Conservation (phyloP, 2,888 invertebrate species). For the Epinotia nisella region DNA sequence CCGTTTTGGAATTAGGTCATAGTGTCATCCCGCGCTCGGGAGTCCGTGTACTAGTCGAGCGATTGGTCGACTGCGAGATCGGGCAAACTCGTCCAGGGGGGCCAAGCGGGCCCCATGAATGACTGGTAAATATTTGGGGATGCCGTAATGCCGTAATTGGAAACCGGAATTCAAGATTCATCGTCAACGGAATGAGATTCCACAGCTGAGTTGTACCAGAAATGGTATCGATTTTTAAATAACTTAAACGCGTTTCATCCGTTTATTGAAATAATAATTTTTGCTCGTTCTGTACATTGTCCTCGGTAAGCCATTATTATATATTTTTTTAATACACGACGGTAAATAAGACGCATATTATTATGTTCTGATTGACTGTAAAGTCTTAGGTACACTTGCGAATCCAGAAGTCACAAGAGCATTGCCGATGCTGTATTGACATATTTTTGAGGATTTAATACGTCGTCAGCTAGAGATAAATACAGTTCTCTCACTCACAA, state of each 20-base stretch:
- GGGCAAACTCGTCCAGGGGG: slow-evolving; percentile 35
- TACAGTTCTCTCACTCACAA: too few species aligned
- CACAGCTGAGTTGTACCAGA: neutral
- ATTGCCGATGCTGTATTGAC: too few species aligned
- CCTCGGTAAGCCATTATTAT: neutral
- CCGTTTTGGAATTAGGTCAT: slow-evolving; percentile 65
- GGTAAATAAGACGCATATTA: too few species aligned
- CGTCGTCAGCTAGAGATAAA: too few species aligned
- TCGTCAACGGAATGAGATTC: slow-evolving; percentile 2
- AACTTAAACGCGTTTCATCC: neutral
- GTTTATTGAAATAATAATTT: neutral
- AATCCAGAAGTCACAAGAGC: too few species aligned
- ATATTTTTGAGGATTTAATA: too few species aligned
- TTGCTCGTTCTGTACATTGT: neutral
- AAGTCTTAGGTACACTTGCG: too few species aligned
- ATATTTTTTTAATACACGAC: too few species aligned
- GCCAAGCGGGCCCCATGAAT: slow-evolving; percentile 49
- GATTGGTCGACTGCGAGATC: slow-evolving; percentile 56
- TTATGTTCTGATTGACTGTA: too few species aligned
- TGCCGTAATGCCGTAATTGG: slow-evolving; percentile 19
- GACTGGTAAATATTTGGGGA: slow-evolving; percentile 26
- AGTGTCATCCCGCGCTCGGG: slow-evolving; percentile 62
- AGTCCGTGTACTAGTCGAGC: slow-evolving; percentile 57
- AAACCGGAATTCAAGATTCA: slow-evolving; percentile 23
- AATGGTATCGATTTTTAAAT: neutral